phyloP scores from a whole-genome alignment of 2,797 vertebrate species.

The Aeoliscus strigatus region DNA sequence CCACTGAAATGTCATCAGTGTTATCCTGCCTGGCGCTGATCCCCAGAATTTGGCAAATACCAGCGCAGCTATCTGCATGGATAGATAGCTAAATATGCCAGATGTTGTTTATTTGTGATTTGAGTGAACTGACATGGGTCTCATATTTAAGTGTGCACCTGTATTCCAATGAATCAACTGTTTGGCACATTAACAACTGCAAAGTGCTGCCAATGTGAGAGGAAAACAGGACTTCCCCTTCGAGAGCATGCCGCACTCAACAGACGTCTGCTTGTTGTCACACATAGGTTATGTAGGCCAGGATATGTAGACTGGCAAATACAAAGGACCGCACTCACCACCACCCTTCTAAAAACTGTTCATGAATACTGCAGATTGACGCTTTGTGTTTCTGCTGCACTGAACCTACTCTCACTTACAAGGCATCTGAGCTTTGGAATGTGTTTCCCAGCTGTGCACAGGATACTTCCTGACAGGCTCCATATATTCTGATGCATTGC shows the following conservation, averaged over 20 bases:
- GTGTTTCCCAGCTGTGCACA: conserved; percentile 44
- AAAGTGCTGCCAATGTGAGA: conserved; percentile 20
- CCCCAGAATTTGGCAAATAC: conserved; percentile 16
- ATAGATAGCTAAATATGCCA: neutral
- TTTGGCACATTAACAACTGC: conserved; percentile 33
- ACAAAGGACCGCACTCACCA: conserved; percentile 72
- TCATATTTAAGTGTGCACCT: conserved; percentile 23
- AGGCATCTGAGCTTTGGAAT: conserved; percentile 60
- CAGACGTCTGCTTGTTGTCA: conserved; percentile 58
- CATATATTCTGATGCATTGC: conserved; percentile 69
- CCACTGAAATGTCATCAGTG: conserved; percentile 9
- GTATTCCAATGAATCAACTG: conserved; percentile 39
- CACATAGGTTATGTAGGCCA: conserved; percentile 59
- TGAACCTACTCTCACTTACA: conserved; percentile 53
- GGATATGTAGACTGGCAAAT: conserved; percentile 61
- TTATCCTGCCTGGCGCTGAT: conserved; percentile 17
- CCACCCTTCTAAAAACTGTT: conserved; percentile 60
- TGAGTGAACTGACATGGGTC: conserved; percentile 22
- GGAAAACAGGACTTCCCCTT: conserved; percentile 40
- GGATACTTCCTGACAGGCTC: conserved; percentile 54
- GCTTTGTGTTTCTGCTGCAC: conserved; percentile 71
- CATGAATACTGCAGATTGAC: conserved; percentile 76
- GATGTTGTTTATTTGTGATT: conserved; percentile 16
- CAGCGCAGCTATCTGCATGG: conserved; percentile 12
- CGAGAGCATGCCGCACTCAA: conserved; percentile 48